phyloP scores from a whole-genome alignment of 2,797 vertebrate genomes.

The Galaxias olidus region DNA sequence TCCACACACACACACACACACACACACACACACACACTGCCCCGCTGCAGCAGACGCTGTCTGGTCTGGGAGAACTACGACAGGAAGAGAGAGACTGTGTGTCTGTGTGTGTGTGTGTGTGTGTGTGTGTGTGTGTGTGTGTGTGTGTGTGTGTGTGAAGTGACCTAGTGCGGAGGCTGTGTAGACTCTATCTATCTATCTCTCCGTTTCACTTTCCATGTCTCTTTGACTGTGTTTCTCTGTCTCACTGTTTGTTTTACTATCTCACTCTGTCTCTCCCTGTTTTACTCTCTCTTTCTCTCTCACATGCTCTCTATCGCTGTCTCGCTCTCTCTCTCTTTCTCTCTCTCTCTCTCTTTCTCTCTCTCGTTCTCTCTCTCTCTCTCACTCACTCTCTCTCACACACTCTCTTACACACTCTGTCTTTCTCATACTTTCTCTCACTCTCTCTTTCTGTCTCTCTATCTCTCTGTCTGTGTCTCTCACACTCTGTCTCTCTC shows the following conservation, averaged over 20 bases:
- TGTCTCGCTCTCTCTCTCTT: not conserved
- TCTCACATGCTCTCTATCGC: too few species aligned
- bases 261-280: not conserved
- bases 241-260: not conserved
- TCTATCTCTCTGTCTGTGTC: not conserved
- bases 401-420: constrained; percentile 11
- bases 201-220: constrained; percentile 4
- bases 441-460: constrained; percentile 34
- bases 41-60: too few species aligned
- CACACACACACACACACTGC: too few species aligned
- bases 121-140: not conserved
- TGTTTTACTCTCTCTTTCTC: not conserved
- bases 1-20: too few species aligned
- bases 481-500: constrained; percentile 6
- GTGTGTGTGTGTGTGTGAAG: not conserved
- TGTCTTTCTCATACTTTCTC: constrained; percentile 20
- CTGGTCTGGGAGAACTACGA: too few species aligned
- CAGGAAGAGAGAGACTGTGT: too few species aligned
- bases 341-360: constrained; percentile 5
- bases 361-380: constrained; percentile 40
- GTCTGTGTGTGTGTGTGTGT: not conserved
- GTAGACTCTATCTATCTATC: constrained; percentile 50
- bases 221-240: not conserved
- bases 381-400: not conserved
- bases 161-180: constrained; percentile 39